These are phyloP conservation scores for Tineola bisselliella DNA, from an alignment of 2,888 invertebrate species.

Conservation along the genomic window DNA sequence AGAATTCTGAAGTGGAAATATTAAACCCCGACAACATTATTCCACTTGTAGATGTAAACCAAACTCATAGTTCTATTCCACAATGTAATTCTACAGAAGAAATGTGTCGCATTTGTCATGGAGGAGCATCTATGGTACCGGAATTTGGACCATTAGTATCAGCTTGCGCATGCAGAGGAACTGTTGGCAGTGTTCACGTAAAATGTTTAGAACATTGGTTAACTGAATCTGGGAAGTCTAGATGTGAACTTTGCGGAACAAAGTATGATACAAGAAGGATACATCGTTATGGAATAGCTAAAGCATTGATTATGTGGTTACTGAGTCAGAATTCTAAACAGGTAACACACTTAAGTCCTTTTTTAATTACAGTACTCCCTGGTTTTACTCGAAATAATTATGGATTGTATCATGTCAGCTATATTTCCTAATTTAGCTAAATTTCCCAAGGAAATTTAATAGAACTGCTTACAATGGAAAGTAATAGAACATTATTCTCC, in stretches of 20 bases:
- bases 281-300: conserved; percentile 66
- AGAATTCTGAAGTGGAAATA: background rate
- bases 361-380: too few relatives aligned
- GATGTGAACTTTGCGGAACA: conserved; percentile 79
- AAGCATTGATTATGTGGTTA: conserved; percentile 71
- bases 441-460: too few relatives aligned
- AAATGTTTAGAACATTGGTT: conserved; percentile 81
- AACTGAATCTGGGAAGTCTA: conserved; percentile 74
- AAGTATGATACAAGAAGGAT: conserved; percentile 72
- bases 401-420: too few relatives aligned
- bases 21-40: background rate
- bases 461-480: too few relatives aligned
- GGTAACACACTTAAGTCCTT: conserved; percentile 25
- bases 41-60: background rate
- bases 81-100: conserved; percentile 34
- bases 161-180: conserved; percentile 66
- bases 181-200: conserved; percentile 77
- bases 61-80: background rate
- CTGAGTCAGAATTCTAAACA: conserved; percentile 60
- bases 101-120: conserved; percentile 60
- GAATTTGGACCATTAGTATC: conserved; percentile 50
- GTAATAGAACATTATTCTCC: conserved; percentile 5
- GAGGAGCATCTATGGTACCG: conserved; percentile 36
- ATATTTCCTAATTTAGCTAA: too few relatives aligned
- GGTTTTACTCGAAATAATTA: too few relatives aligned